Conservation (phyloP, 2,113 vertebrate species). For the Lophius piscatorius region DNA sequence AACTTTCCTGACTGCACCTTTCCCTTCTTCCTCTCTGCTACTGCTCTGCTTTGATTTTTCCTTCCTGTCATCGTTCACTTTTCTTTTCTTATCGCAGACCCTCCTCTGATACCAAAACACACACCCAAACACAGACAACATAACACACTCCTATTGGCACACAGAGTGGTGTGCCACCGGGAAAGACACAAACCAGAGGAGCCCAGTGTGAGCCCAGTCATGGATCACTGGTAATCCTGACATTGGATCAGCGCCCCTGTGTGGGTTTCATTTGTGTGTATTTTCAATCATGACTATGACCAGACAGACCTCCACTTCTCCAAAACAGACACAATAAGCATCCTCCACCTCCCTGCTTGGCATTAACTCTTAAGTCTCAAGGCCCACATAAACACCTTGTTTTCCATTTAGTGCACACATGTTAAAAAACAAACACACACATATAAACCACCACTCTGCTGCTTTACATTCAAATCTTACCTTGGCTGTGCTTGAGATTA, state of each 20-base stretch:
- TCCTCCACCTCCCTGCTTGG: slow-evolving; percentile 52
- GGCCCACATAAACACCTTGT: slow-evolving; percentile 58
- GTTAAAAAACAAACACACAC: slow-evolving; percentile 18
- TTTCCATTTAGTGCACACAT: slow-evolving; percentile 39
- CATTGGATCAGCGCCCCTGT: slow-evolving; percentile 45
- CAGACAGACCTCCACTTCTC: background rate
- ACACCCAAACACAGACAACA: slow-evolving; percentile 9
- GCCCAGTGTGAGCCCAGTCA: slow-evolving; percentile 54
- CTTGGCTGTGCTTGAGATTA: slow-evolving; percentile 70
- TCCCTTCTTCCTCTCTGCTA: slow-evolving; percentile 21
- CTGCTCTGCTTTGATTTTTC: slow-evolving; percentile 45
- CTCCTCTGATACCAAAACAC: slow-evolving; percentile 5
- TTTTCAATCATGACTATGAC: slow-evolving; percentile 11
- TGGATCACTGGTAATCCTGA: slow-evolving; percentile 51
- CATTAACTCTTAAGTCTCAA: slow-evolving; percentile 58
- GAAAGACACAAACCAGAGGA: slow-evolving; percentile 48
- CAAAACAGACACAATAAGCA: slow-evolving; percentile 10
- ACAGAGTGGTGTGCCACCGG: slow-evolving; percentile 33
- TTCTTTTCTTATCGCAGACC: slow-evolving; percentile 4
- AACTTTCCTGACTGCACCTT: slow-evolving; percentile 28
- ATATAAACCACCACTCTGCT: slow-evolving; percentile 37
- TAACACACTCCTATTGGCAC: slow-evolving; percentile 8
- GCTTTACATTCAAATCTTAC: slow-evolving; percentile 74
- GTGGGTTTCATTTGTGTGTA: slow-evolving; percentile 25
- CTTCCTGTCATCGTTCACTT: slow-evolving; percentile 23